Base-by-base conservation (phyloP, 2,888 invertebrate genomes). In the Harmothoe impar region DNA sequence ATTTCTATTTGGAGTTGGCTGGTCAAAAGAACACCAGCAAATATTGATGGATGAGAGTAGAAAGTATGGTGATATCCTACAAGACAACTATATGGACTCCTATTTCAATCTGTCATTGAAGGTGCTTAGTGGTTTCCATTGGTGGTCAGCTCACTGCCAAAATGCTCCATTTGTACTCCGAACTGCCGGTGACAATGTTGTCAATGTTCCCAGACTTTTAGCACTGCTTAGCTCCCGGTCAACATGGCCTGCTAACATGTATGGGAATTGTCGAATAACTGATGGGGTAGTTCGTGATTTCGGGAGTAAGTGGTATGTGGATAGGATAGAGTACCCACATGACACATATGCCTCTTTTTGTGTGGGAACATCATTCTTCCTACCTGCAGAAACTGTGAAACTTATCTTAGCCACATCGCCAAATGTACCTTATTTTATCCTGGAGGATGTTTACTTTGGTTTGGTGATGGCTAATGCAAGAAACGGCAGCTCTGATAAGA, bases 181-280 rank as follows among this genome's bases (percentile, higher is more conserved):
- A 91, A 95, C 95, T 35, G 95, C 95, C 86, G 95, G 95, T 91
- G 95, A 95, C 92, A 95, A 94, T 89, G 95, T 94, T 93, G 94
- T 95, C 0, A 94, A 94, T 92, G 92, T 94, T 23, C 78, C 91
- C 68, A 89, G 94, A n/a, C n/a, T 62, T n/a, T 62, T n/a, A n/a
- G 23, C 62, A 20, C 23, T 62, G 1, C 3, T 62, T 3, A 20
- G 62, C 20, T 20, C 62, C 0, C 7, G 15, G 12, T 15, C 7
- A 20, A n/a, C 7, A 15, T 62, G 43, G 43, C 43, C 62, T n/a
- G 62, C 62, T n/a, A n/a, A n/a, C 23, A 62, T 62, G 62, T n/a
- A n/a, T 20, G 62, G 62, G 23, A 20, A n/a, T n/a, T 62, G 62
- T 15, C n/a, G n/a, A 3, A 3, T 7, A n/a, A 3, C 23, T n/a